Base-by-base conservation (phyloP, 2,888 invertebrate species). In the Drosophila lacicola region DNA sequence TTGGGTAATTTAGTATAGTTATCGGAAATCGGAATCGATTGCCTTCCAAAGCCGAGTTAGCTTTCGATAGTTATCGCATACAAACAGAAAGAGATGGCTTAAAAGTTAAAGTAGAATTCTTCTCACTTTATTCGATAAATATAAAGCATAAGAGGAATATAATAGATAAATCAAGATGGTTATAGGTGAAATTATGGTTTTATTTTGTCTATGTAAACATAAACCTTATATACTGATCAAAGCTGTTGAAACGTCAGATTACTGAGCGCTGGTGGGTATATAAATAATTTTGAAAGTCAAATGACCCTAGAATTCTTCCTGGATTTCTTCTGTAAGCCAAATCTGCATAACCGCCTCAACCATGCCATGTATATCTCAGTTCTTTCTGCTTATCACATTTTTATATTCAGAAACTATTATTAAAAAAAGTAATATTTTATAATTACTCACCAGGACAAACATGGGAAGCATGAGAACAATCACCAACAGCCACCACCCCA, bases 401-500 rank as follows among this genome's bases (percentile, higher is more conserved):
- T 1, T 36, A 9, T 19, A 10, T n/a, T 37, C 6, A 4, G 11
- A 2, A 37, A 14, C 3, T 10, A 5, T 33, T 13, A 8, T 13
- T 53, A 5, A 8, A 29, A 17, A 17, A 29, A 8, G 6, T 8
- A 1, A 8, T 25, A 8, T 5, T 33, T 29, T 3, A 13, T 17
- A 13, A 11, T 13, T 39, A 33, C 37, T 33, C 36, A 45, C 37
- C 57, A 21, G 10, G 14, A 17, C 10, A 17, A 25, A 21, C 14
- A 37, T 25, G 37, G 25, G 21, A 51, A 14, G 3, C 37, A 14
- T 21, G 8, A 39, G 4, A 8, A 42, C 34, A 14, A 14, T 37
- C 60, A 81, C 29, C 71, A 82, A 5, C 71, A 41, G 6, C 81
- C 74, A 11, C 79, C 63, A 57, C 79, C 63, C 60, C 79, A 80